Evolutionary conservation across 2,797 vertebrate species (phyloP).

Genomic region (Crocodylus rhombifer): DNA sequence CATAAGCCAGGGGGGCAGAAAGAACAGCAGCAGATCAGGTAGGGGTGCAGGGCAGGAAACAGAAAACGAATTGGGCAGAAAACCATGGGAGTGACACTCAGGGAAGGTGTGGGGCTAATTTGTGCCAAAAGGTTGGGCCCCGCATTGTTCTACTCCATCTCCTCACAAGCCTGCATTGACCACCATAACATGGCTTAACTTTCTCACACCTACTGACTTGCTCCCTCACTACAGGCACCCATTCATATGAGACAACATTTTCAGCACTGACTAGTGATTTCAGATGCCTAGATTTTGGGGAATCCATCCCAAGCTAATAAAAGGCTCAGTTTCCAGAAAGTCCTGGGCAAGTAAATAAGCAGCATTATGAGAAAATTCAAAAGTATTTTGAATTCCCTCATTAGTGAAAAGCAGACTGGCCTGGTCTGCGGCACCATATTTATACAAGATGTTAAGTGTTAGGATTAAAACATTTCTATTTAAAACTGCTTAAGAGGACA

Average conservation of each 20-base stretch:
- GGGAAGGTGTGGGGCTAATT: too few species aligned
- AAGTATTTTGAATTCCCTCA: neutral
- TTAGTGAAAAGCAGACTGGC: rapidly evolving
- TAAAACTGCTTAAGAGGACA: neutral
- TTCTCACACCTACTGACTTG: neutral
- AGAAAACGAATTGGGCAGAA: too few species aligned
- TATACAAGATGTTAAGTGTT: neutral
- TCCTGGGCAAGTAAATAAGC: neutral
- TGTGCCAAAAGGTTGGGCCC: too few species aligned
- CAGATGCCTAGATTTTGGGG: neutral
- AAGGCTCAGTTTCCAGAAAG: neutral
- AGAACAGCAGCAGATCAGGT: too few species aligned
- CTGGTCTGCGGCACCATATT: neutral
- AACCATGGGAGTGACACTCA: too few species aligned
- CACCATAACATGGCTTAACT: neutral
- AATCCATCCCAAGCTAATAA: neutral
- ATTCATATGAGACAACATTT: neutral
- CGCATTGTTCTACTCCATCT: too few species aligned
- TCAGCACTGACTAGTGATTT: neutral
- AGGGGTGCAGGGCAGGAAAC: too few species aligned
- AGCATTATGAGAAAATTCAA: neutral
- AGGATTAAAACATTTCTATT: neutral
- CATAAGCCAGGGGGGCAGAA: too few species aligned
- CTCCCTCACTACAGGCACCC: neutral
- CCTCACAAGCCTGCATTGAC: neutral